Evolutionary conservation across 2,888 invertebrate species (phyloP), one percentile per base, ranked within the genome.

Genomic region (Argynnis bischoffii): DNA sequence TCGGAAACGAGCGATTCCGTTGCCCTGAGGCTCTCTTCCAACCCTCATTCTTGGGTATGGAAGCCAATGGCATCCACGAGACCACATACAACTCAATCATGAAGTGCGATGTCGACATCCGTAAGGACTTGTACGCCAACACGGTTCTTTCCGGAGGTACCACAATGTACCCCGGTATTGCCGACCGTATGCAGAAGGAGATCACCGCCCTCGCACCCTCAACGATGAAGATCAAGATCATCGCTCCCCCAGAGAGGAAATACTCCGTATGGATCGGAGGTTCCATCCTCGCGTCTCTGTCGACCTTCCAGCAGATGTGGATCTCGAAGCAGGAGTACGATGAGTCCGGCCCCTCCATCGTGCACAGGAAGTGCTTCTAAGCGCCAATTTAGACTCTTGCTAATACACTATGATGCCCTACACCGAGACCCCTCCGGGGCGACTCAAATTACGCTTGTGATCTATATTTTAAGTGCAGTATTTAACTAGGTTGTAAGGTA

Each of bases 241-340:
- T 97, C 88, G 97, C 98, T 73, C 97, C 98, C 79, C 97, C 97
- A 78, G 97, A 98, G 94, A 95, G 97, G 94, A 97, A 98, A 94
- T 97, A 97, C 95, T 98, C 98, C 90, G 97, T 97, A 90, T 98
- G 97, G 97, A 97, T 97, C 93, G 97, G 97, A 86, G 97, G 97
- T 69, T 97, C 97, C 81, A 97, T 97, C 93, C 94, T 97, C 85
- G 97, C 97, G 72, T 97, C 97, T 76, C 94, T 97, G 79, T 97
- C 97, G 81, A 97, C 97, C 93, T 97, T 98, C 97, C 97, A 97
- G 88, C 97, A 97, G 94, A 97, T 97, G 97, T 97, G 97, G 97
- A 97, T 98, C 94, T 97, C 97, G 87, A 98, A 98, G 94, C 98
- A 98, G 93, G 98, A 98, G 89, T 98, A 98, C 93, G 98, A 98